Base-by-base conservation (phyloP, 2,888 invertebrate species). In the Esperia sulphurella region DNA sequence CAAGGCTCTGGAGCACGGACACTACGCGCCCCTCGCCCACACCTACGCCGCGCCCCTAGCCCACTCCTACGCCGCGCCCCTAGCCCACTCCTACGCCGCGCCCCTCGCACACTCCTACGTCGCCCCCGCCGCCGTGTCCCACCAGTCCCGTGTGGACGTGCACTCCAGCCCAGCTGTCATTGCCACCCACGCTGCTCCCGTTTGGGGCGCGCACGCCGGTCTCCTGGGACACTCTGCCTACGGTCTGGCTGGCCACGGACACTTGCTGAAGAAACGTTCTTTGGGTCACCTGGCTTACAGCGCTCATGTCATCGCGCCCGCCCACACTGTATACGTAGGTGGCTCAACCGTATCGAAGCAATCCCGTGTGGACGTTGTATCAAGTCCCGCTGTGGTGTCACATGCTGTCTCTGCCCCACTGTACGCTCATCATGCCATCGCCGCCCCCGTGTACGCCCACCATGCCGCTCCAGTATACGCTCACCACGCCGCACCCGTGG, bases 301-400 rank as follows among this genome's bases (percentile, higher is more conserved):
- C 40, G 59, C 60, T 33, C 59, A 76, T 33, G 70, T 65, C 28
- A n/a, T 12, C 29, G 45, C 39, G 3, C 59, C 61, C 48, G 61
- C 56, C 41, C 55, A 50, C 13, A 21, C 21, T 21, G 21, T 21
- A 5, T 21, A 21, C 21, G 21, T 21, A 2, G 21, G 41, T 56
- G 52, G 14, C 71, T 68, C 50, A 45, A 30, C 52, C 9, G 41
- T 57, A 21, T 49, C 53, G 43, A 87, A 85, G 59, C 90, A 91
- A 63, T 85, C 90, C 57, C 85, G 89, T 38, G 68, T 80, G 40
- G 81, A 79, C 48, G 72, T 80, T 44, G 65, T 64, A 49, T 69
- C 71, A 42, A 64, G 71, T 59, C 75, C 79, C 28, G 71, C 75
- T 14, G 64, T 79, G 39, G 53, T 62, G 43, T 58, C 62, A 12